Evolutionary conservation across 2,888 invertebrate species (phyloP), one percentile per base, ranked within the genome.

Genomic region (Thymelicus acteon): DNA sequence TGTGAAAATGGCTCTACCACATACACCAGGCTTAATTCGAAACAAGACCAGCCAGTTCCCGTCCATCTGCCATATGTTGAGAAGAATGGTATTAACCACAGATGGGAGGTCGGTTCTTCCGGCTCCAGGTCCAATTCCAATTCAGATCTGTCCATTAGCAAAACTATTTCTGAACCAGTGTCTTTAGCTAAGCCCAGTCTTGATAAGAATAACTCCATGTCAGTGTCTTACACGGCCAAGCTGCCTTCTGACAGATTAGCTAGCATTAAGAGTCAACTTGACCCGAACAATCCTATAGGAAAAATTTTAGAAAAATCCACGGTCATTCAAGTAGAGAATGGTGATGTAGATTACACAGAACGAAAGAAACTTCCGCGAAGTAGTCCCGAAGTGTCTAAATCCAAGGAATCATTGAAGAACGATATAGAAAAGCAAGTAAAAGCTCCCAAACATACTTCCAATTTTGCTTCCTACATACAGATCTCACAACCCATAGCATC

Each of bases 381-480:
- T 65, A 83, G 83, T 75, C 82, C 85, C 1, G 87, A 87, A 73
- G 75, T 79, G 1, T 80, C 79, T 8, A 71, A 65, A 65, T 65
- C 71, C 0, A 85, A 87, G 73, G 87, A 89, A 72, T 79, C 80
- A 15, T 75, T 92, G 8, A 90, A 89, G 77, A 91, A 85, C 62
- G 91, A 91, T 75, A 90, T 92, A 65, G 90, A 92, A 69, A 93
- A 93, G 73, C 92, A 92, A 77, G 89, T 92, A 0, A 92, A 91
- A 78, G 81, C 87, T 12, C 91, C 92, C 15, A 94, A 94, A 80
- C 94, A 94, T 65, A 94, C 95, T 6, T 95, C 95, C 76, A 94
- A 95, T 84, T 95, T 95, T 82, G 95, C 95, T 71, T 95, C 95
- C 68, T 95, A 95, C 81, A 95, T 95, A 79, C 95, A 95, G 79